phyloP scores from a whole-genome alignment of 2,888 invertebrate genomes.

The Xylocampa areola region DNA sequence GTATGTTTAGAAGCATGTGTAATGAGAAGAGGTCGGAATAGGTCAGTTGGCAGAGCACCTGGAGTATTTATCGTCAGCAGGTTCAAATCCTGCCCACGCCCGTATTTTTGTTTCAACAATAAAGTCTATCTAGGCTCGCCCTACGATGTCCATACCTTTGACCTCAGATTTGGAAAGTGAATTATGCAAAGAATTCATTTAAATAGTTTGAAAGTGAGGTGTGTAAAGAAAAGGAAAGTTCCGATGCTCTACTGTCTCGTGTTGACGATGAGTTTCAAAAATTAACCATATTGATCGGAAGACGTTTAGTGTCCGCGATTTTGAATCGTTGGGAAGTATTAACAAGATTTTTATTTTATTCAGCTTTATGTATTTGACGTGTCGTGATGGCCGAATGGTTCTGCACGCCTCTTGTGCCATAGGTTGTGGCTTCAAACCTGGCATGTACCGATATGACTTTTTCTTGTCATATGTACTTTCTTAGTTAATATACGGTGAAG shows the following conservation, averaged over 20 bases:
- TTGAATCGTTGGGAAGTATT: constrained; percentile 1
- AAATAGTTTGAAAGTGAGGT: constrained; percentile 74
- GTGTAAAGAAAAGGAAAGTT: constrained; percentile 81
- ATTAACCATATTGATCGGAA: constrained; percentile 71
- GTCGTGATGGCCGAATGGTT: no score
- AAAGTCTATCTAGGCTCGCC: constrained; percentile 2
- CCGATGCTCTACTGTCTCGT: constrained; percentile 66
- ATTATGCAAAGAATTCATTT: constrained; percentile 58
- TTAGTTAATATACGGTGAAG: no score
- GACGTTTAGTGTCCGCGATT: constrained; percentile 65
- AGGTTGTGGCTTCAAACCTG: no score
- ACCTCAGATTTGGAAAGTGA: constrained; percentile 52
- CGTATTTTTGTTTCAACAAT: no score
- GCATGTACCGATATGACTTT: no score
- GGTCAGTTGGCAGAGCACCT: no score
- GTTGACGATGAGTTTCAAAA: constrained; percentile 78
- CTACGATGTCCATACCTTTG: constrained; percentile 29
- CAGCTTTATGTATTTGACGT: background rate
- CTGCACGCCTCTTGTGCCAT: no score
- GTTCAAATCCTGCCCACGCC: no score
- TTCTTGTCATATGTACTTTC: no score
- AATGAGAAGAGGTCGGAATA: no score
- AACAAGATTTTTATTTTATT: background rate
- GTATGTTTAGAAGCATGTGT: no score
- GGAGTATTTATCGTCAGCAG: background rate